These are phyloP conservation scores for Colaptes auratus DNA, from an alignment of 2,113 vertebrate genomes.

Conservation along the genomic window DNA sequence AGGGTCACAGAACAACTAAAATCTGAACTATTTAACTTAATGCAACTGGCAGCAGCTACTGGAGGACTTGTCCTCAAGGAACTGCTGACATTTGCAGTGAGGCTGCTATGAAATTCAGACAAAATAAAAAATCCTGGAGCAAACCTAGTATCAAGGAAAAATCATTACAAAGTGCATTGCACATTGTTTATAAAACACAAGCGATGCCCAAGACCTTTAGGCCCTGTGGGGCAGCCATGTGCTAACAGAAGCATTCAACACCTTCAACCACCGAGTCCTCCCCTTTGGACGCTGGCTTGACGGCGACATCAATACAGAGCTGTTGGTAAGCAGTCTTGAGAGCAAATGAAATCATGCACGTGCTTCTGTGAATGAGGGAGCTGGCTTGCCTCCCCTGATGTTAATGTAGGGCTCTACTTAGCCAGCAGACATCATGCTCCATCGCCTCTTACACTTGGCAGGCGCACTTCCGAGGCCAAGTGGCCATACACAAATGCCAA, in stretches of 20 bases:
- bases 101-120: background rate
- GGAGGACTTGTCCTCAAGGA: conserved; percentile 33
- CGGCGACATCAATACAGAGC: background rate
- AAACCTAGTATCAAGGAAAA: background rate
- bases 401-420: background rate
- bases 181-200: background rate
- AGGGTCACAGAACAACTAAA: conserved; percentile 32
- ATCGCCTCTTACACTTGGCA: background rate
- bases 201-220: background rate
- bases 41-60: conserved; percentile 34
- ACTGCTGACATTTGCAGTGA: conserved; percentile 50
- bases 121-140: conserved; percentile 1
- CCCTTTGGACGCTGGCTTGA: background rate
- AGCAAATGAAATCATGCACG: background rate
- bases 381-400: background rate
- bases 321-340: background rate
- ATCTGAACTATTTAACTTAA: conserved; percentile 43
- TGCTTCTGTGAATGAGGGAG: background rate
- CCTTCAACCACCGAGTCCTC: background rate
- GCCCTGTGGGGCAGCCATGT: background rate
- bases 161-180: background rate
- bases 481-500: background rate
- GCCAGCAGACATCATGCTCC: background rate
- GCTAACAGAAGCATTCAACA: background rate
- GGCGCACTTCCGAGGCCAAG: background rate